Base-by-base conservation (phyloP, 1,140 invertebrate species). In the Drosophila arizonae region DNA sequence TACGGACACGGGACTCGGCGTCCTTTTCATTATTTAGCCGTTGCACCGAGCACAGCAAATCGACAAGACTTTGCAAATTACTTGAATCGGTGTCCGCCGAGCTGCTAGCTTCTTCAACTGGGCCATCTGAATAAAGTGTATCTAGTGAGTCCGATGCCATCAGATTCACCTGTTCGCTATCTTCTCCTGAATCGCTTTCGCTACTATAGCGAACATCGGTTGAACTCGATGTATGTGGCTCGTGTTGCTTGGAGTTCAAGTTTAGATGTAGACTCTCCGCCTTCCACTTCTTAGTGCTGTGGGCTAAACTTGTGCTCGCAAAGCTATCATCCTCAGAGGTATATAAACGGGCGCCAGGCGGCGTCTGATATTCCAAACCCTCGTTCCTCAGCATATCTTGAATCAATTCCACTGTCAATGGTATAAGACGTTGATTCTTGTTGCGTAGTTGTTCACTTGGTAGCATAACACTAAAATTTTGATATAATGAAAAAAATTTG, bases 341-440 rank as follows among this genome's bases (percentile, higher is more conserved):
- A 13, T 10, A 11, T 4, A 9, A 5, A 21, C 8, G 33, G 54
- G 6, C 33, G 36, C 54, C 52, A 51, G 57, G 52, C 41, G 51
- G 43, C 43, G 65, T 36, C 17, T 73, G 71, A 39, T 43, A 62
- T 21, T 73, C 71, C 0, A 8, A n/a, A 0, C n/a, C 57, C 36
- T 73, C 51, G 11, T 51, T 26, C 5, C 30, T 24, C 54, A 61
- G 3, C 33, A 80, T 72, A 45, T 80, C 72, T 8, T 68, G 24
- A 2, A 76, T 46, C 0, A 80, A 21, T 10, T 80, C 57, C 4
- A 3, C 4, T 0, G 77, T 43, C 8, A 76, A 50, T 1, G 66
- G 62, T 33, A 60, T 43, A 8, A 61, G 13, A 8, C 24, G 58
- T 24, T 45, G 33, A 5, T 48, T 39, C 0, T 8, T n/a, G n/a